A percentile compares a stretch with the other conserved stretches of the same genome.
phyloP scores from a whole-genome alignment of 92 coral and sea anemone species.

The Pocillopora grandis region DNA sequence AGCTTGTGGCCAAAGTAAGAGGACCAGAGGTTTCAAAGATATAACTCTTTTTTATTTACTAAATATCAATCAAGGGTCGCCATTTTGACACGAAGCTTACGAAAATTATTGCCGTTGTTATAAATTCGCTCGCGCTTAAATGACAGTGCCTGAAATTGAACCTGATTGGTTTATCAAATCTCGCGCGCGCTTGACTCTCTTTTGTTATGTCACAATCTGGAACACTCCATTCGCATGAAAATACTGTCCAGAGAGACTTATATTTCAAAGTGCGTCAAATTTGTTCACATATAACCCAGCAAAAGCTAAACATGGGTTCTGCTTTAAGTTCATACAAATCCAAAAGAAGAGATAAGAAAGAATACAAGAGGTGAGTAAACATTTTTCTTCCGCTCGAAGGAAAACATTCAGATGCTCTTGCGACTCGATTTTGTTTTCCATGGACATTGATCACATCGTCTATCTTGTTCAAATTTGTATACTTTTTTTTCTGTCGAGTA shows the following conservation, averaged over 20 bases:
- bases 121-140: background rate
- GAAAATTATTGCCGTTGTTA: no score
- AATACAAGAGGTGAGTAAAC: conserved; percentile 13
- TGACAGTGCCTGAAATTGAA: background rate
- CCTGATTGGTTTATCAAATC: conserved; percentile 10
- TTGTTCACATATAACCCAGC: background rate
- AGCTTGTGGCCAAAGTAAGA: no score
- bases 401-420: no score
- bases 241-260: background rate
- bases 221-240: conserved; percentile 15
- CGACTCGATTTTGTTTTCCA: background rate
- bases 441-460: background rate
- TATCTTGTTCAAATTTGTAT: background rate
- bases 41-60: no score
- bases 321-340: conserved; percentile 6
- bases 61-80: no score
- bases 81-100: no score
- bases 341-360: background rate
- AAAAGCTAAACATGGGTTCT: conserved; percentile 9
- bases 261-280: background rate
- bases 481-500: background rate
- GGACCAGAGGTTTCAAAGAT: no score
- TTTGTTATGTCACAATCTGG: conserved; percentile 27
- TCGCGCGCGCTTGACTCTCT: conserved; percentile 9
- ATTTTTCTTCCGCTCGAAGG: background rate